Evolutionary conservation across 2,797 vertebrate genomes (phyloP), one percentile per base, ranked within the genome.

Genomic region (Urosaurus nigricauda): DNA sequence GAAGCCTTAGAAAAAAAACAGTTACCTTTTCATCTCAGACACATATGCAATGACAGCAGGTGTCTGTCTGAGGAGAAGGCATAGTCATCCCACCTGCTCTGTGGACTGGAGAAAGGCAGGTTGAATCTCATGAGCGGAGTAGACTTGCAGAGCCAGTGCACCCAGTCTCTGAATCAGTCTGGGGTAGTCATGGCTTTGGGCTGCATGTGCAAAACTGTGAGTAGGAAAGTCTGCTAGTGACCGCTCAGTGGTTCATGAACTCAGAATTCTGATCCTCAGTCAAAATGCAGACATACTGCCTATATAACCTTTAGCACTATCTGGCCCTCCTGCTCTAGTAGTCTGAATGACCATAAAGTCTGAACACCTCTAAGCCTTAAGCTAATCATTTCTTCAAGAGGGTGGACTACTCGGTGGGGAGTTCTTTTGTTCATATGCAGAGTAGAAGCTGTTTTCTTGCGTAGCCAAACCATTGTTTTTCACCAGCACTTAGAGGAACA

Each of bases 331-430:
- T 74, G 35, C 6, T 29, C 68, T 85, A 53, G 47, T 65, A 58
- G 8, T 24, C 32, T 82, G 47, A 43, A 37, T 40, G 58, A 47
- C 7, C 43, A 47, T 63, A 47, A 75, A 43, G 70, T 88, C 19
- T 68, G 87, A 77, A 83, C 17, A 37, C 86, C 75, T n/a, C n/a
- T 85, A 65, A 85, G 43, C 43, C 53, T 86, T 86, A 89, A 68
- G 26, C 11, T 53, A 77, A 40, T 56, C n/a, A 26, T 68, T 86
- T 86, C 79, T 26, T n/a, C 21, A 40, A 73, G 19, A 71, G 65
- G 75, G 37, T 74, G 73, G 65, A 73, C 13, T 74, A 75, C 35
- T 32, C 32, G 21, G 43, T 81, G n/a, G 24, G 29, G 47, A 85
- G 51, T 40, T 89, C 19, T 56, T 53, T 4, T 83, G 37, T 71